These are phyloP conservation scores for Drosophila multiciliata DNA, from an alignment of 2,888 invertebrate species.

Conservation along the genomic window DNA sequence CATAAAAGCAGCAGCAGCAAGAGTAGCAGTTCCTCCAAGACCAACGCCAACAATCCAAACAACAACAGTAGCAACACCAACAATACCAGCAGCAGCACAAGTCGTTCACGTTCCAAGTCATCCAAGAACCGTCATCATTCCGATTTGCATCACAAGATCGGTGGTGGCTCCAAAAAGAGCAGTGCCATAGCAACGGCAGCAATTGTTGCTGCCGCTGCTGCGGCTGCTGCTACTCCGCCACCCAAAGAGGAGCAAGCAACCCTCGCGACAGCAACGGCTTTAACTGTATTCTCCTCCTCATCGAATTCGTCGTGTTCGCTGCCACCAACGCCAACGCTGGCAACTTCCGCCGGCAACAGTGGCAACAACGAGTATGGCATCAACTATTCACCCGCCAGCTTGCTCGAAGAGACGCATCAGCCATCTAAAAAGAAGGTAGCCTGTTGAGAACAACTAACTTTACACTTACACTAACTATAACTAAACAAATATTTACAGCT, in stretches of 20 bases:
- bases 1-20: conserved; percentile 81
- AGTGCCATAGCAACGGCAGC: conserved; percentile 43
- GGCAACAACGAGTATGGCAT: conserved; percentile 26
- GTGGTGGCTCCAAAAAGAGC: conserved; percentile 57
- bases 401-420: conserved; percentile 57
- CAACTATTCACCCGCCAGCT: conserved; percentile 60
- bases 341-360: conserved; percentile 22
- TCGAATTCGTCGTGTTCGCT: conserved; percentile 82
- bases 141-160: conserved; percentile 60
- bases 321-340: conserved; percentile 77
- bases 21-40: conserved; percentile 70
- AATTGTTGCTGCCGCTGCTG: conserved; percentile 10
- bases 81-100: conserved; percentile 66
- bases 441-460: background rate
- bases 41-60: conserved; percentile 66
- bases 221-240: conserved; percentile 14
- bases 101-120: conserved; percentile 79
- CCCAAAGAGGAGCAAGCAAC: conserved; percentile 28
- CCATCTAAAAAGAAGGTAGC: conserved; percentile 70
- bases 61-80: conserved; percentile 3
- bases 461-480: background rate
- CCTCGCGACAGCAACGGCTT: conserved; percentile 20
- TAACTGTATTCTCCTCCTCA: conserved; percentile 77
- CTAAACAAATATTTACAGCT: conserved; percentile 37
- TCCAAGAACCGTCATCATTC: conserved; percentile 73